Evolutionary conservation across 2,113 vertebrate genomes (phyloP), one percentile per base, ranked within the genome.

Genomic region (Pelvicachromis taeniatus): DNA sequence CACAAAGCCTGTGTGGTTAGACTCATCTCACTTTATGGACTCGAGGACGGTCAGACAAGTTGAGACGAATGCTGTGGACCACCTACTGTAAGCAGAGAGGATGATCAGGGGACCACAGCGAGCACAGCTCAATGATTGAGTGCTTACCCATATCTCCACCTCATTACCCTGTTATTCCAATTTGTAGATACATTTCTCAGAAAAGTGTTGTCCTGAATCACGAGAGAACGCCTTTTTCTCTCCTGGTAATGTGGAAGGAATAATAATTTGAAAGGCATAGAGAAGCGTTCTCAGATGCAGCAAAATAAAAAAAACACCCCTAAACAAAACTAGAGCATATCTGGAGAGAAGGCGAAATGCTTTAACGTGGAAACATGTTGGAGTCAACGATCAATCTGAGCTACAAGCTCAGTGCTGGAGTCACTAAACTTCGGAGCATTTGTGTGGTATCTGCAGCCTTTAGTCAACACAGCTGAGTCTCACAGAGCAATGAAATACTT

Each of bases 81-180:
- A 50, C 78, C 90, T 59, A 55, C 83, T 86, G 63, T 82, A 59
- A 80, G 79, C 35, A 48, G 77, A 65, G 68, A 79, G 14, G 35
- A 68, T 70, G 83, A 89, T 81, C 78, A 65, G 81, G 77, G 70
- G 80, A 85, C 80, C 58, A 68, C 79, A 77, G 75, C 0, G 2
- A 59, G 54, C 14, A 42, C 52, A 84, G 85, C 79, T 78, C 40
- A 53, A 45, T 82, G 83, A 89, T 80, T 82, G 59, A 84, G 83
- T 52, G 84, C 75, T 83, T 70, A 77, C 78, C 29, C 65, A 79
- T 86, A 83, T 81, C 78, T 82, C 80, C 78, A 85, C 73, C 85
- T 94, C 88, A 92, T 93, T 93, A 89, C 78, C 59, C 68, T 53
- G 84, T 89, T 91, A 87, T 84, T 91, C 38, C 38, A 80, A 85